A percentile compares a stretch with the other conserved stretches of the same genome.
phyloP scores from a whole-genome alignment of 2,113 vertebrate species.

The Thalassarche chlororhynchos region DNA sequence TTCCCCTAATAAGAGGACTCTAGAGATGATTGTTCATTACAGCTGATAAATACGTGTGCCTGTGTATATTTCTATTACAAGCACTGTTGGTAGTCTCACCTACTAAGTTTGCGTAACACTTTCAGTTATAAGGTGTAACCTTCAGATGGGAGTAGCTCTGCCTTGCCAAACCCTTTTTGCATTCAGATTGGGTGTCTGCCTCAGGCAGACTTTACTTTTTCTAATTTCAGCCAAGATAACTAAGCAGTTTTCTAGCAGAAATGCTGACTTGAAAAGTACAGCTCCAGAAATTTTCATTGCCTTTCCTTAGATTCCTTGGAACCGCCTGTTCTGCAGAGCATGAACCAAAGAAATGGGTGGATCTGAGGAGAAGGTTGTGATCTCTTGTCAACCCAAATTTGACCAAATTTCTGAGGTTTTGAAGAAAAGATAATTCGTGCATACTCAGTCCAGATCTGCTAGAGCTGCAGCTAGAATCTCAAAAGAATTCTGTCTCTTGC shows the following conservation, averaged over 20 bases:
- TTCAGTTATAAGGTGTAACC: not conserved
- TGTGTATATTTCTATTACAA: not conserved
- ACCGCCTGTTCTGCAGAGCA: not conserved
- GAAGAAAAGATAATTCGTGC: not conserved
- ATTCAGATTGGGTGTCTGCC: not conserved
- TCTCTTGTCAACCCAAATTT: not conserved
- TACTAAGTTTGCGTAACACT: not conserved
- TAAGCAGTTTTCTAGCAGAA: not conserved
- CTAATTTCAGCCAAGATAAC: not conserved
- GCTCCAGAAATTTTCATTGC: not conserved
- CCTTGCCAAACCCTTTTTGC: not conserved
- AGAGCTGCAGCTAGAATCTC: not conserved
- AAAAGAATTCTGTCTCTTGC: not conserved
- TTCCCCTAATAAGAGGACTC: not conserved
- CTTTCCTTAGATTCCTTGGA: not conserved
- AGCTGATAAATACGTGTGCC: not conserved
- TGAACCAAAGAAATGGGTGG: not conserved
- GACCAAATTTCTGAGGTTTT: not conserved
- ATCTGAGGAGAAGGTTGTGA: not conserved
- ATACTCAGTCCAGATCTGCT: not conserved
- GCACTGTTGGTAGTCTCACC: not conserved
- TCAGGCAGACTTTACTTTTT: not conserved
- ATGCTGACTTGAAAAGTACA: not conserved
- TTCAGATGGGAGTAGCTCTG: not conserved
- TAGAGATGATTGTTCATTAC: not conserved